Percentiles rank a stretch among this genome's conserved stretches.
Evolutionary conservation across 2,888 invertebrate species (phyloP).

Genomic region (Aphrophora alni): DNA sequence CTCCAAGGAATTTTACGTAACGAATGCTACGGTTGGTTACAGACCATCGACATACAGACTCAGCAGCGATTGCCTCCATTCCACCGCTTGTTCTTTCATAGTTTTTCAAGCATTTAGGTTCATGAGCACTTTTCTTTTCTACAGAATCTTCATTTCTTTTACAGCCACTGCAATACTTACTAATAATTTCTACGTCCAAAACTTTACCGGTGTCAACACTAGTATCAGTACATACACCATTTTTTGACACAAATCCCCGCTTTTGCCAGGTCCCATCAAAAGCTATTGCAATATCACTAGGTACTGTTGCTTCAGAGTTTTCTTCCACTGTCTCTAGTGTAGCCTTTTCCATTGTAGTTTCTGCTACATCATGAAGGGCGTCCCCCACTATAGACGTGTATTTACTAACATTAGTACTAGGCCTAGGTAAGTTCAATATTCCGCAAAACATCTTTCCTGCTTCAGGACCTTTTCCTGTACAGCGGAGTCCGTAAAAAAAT

Average conservation of each 20-base stretch:
- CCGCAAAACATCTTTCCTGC: constrained; percentile 25
- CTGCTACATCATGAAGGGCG: neutral
- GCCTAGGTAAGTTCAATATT: constrained; percentile 9
- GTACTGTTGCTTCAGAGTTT: constrained; percentile 7
- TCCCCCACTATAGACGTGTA: neutral
- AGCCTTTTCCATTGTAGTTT: neutral
- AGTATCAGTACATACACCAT: constrained; percentile 3
- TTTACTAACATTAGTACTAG: neutral
- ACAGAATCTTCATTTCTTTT: neutral
- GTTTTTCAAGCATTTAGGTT: neutral
- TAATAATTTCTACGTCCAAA: constrained; percentile 20
- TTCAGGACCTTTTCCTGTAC: constrained; percentile 13
- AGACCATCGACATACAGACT: neutral
- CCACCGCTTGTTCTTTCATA: constrained; percentile 16
- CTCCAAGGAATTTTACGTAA: constrained; percentile 9
- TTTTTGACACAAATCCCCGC: constrained; percentile 19
- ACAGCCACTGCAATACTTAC: constrained; percentile 25
- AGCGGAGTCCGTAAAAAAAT: constrained; percentile 3
- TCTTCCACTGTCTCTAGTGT: constrained; percentile 11
- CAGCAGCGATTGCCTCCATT: constrained; percentile 15
- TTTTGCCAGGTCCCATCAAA: constrained; percentile 25
- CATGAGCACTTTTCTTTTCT: constrained; percentile 20
- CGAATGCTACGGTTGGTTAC: neutral
- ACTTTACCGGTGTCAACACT: constrained; percentile 20
- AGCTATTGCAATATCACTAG: neutral